Evolutionary conservation across 1,140 invertebrate species (phyloP), one percentile per base, ranked within the genome.

Genomic region (Matsumurasca onukii): DNA sequence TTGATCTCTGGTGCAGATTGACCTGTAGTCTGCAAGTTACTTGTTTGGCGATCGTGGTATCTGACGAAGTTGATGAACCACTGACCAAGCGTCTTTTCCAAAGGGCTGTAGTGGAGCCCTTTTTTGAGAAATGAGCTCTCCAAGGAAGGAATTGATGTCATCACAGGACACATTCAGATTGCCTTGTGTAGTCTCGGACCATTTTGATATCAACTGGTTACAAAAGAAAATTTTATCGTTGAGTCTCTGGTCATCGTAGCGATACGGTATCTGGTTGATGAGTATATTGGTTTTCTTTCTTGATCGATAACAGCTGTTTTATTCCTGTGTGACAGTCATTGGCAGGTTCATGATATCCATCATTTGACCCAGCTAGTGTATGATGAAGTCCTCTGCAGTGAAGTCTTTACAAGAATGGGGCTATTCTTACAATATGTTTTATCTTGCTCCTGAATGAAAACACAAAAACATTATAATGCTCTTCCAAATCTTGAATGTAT

Each of bases 91-190:
- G n/a, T 3, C 45, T 69, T 69, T n/a, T 59, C 67, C 17, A 20
- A 17, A 25, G 17, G 67, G 51, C 45, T 69, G 51, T 65, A 59
- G 48, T 69, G 67, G 34, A 69, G 59, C 5, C 61, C 67, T 69
- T 57, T 48, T 49, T 24, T 3, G 67, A 65, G 31, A 34, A 69
- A 22, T 69, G 15, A 31, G 31, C n/a, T 66, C 67, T 69, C 31
- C 20, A n/a, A 69, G 55, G 24, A 69, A 62, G 12, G 15, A n/a
- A 55, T 69, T 69, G 31, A 30, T 39, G 48, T 62, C 25, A 13
- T 31, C 25, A 49, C 65, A 70, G 48, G 24, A 51, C 22, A 68
- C 20, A 29, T 70, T 49, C 1, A 45, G 1, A 31, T 45, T 29
- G 13, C 62, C 62, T 29, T 31, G 30, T 22, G 30, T 31, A 45